Percentiles rank a stretch among this genome's conserved stretches.
These are phyloP conservation scores for Apodemus speciosus DNA, from an alignment of 2,113 vertebrate species.

Conservation along the genomic window DNA sequence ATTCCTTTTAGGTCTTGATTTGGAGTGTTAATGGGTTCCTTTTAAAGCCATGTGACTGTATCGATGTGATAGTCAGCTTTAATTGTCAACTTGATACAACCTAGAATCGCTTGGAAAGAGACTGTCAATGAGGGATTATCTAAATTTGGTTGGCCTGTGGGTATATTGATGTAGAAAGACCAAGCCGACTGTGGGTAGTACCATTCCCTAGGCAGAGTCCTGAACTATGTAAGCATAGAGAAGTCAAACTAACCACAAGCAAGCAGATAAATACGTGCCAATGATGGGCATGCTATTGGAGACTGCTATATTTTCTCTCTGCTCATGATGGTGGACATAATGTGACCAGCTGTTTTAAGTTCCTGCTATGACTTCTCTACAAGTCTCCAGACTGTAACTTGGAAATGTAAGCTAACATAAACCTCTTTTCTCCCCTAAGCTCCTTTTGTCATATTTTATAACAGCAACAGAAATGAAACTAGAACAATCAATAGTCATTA, in stretches of 20 bases:
- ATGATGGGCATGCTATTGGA: constrained; percentile 15
- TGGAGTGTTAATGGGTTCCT: constrained; percentile 41
- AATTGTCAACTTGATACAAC: neutral
- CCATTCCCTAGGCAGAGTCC: neutral
- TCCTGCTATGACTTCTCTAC: neutral
- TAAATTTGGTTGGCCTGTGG: neutral
- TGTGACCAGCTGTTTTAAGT: neutral
- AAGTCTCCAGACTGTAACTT: neutral
- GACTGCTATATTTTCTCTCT: neutral
- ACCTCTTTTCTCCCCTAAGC: neutral
- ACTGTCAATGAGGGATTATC: neutral
- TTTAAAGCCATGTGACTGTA: constrained; percentile 3
- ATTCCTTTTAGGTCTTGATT: neutral
- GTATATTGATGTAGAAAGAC: no score
- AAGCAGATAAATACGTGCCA: neutral
- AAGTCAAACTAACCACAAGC: neutral
- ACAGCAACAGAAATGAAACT: neutral
- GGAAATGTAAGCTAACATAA: neutral
- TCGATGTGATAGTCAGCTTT: neutral
- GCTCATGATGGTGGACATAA: neutral
- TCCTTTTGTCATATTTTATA: neutral
- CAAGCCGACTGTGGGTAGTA: neutral
- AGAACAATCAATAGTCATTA: neutral
- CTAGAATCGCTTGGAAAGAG: neutral
- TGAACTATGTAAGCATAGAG: neutral